Evolutionary conservation across 2,113 vertebrate genomes (phyloP).

Genomic region (Elanus axillaris): DNA sequence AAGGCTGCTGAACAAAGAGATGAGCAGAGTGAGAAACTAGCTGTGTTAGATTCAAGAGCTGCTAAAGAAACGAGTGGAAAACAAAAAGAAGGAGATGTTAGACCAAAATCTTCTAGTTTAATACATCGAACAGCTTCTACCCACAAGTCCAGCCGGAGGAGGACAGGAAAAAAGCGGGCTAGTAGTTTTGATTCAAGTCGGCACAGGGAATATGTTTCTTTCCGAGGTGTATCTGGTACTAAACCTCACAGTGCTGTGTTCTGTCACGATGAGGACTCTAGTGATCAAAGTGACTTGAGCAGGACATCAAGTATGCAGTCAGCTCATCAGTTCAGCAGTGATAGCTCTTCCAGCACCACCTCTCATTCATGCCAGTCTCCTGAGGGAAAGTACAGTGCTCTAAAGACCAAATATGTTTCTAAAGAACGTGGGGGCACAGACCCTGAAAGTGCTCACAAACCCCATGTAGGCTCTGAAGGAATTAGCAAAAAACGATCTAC

Average conservation of each 20-base stretch:
- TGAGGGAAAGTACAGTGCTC: conserved; percentile 81
- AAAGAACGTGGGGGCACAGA: conserved; percentile 71
- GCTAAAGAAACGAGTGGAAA: conserved; percentile 72
- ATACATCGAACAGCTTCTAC: conserved; percentile 82
- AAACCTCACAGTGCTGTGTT: conserved; percentile 90
- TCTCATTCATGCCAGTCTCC: conserved; percentile 91
- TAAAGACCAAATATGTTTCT: conserved; percentile 81
- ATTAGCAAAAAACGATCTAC: conserved; percentile 75
- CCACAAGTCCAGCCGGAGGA: conserved; percentile 80
- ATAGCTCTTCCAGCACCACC: conserved; percentile 92
- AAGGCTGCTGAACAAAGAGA: conserved; percentile 65
- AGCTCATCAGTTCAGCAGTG: conserved; percentile 88
- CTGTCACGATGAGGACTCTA: conserved; percentile 90
- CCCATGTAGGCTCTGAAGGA: conserved; percentile 72
- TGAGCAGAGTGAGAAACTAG: conserved; percentile 67
- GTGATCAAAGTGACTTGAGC: conserved; percentile 96
- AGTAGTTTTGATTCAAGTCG: conserved; percentile 97
- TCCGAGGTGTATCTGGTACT: conserved; percentile 80
- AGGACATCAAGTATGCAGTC: conserved; percentile 92
- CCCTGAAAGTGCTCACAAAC: conserved; percentile 68
- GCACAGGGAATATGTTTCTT: conserved; percentile 86
- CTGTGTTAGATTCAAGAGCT: conserved; percentile 63
- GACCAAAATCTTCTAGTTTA: conserved; percentile 78
- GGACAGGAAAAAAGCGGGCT: conserved; percentile 90
- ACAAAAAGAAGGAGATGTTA: conserved; percentile 77